phyloP scores from a whole-genome alignment of 2,888 invertebrate species.

The Crossocerus cetratus region DNA sequence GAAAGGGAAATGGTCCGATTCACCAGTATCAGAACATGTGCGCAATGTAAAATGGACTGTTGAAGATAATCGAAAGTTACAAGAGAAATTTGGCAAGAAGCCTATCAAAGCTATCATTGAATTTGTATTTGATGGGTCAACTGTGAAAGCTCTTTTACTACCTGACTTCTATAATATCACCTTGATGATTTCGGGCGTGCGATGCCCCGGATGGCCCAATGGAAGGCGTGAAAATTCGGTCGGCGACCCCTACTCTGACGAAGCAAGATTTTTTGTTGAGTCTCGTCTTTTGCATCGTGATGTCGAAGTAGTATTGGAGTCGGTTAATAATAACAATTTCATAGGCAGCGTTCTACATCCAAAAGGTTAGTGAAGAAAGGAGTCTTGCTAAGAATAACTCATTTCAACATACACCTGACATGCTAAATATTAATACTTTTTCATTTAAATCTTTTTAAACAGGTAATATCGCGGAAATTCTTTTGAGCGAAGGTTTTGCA shows the following conservation, averaged over 20 bases:
- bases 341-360: slow-evolving; percentile 97
- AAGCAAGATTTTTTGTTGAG: slow-evolving; percentile 97
- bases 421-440: neutral
- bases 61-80: slow-evolving; percentile 89
- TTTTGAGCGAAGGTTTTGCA: slow-evolving; percentile 94
- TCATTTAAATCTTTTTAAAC: slow-evolving; percentile 6
- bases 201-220: slow-evolving; percentile 88
- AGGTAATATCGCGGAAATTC: slow-evolving; percentile 94
- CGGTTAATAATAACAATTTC: slow-evolving; percentile 94
- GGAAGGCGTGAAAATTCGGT: slow-evolving; percentile 85
- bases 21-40: slow-evolving; percentile 82
- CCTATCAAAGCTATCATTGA: slow-evolving; percentile 96
- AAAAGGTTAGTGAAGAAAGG: slow-evolving; percentile 77
- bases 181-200: slow-evolving; percentile 95
- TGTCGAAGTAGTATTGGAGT: slow-evolving; percentile 92
- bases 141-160: slow-evolving; percentile 92
- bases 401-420: neutral
- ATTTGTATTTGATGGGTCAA: slow-evolving; percentile 98
- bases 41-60: slow-evolving; percentile 93
- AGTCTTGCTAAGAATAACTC: neutral
- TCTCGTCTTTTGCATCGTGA: slow-evolving; percentile 93
- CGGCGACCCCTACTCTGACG: slow-evolving; percentile 89
- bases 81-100: slow-evolving; percentile 91
- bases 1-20: slow-evolving; percentile 88
- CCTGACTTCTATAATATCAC: slow-evolving; percentile 95